A percentile compares a stretch with the other conserved stretches of the same genome.
phyloP scores from a whole-genome alignment of 2,113 vertebrate species.

The Ciconia stormi region DNA sequence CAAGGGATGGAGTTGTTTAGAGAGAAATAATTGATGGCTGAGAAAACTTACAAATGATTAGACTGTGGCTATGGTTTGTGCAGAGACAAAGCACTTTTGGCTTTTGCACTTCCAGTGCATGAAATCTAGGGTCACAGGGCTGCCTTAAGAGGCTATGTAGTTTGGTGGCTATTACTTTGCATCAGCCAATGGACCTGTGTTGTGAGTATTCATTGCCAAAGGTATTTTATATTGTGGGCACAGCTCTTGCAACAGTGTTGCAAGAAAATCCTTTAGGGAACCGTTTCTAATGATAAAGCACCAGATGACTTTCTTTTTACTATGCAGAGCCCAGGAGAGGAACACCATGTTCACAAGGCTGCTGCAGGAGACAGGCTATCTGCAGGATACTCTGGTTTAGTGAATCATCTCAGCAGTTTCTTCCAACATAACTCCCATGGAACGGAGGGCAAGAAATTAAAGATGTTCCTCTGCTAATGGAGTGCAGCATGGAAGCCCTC shows the following conservation, averaged over 20 bases:
- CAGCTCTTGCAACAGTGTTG: not conserved
- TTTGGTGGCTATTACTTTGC: not conserved
- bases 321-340: not conserved
- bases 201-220: not conserved
- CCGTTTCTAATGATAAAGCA: not conserved
- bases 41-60: not conserved
- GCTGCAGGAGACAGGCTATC: not conserved
- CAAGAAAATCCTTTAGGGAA: not conserved
- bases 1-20: not conserved
- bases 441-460: not conserved
- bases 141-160: not conserved
- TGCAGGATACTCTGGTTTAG: not conserved
- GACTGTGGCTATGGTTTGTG: not conserved
- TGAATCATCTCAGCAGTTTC: not conserved
- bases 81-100: not conserved
- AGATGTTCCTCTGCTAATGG: conserved; percentile 3
- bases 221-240: not conserved
- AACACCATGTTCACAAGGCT: not conserved
- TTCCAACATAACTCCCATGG: not conserved
- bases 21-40: not conserved
- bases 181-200: not conserved
- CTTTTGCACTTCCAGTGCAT: not conserved
- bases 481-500: not conserved
- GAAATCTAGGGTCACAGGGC: rapidly evolving
- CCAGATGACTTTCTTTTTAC: not conserved